phyloP scores from a whole-genome alignment of 2,113 vertebrate species.

The Alexandromys fortis region DNA sequence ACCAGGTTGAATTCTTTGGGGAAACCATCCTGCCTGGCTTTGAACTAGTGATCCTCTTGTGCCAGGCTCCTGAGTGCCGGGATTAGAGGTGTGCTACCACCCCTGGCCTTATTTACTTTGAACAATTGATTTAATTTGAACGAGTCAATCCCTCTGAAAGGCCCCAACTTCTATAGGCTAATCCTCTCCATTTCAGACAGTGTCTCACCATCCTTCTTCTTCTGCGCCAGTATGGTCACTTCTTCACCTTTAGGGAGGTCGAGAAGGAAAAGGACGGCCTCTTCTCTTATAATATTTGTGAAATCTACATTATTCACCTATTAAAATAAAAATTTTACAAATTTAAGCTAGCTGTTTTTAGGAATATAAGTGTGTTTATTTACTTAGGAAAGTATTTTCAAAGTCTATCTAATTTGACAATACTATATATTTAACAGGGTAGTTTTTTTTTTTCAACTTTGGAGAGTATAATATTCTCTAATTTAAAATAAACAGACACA shows the following conservation, averaged over 20 bases:
- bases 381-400: not conserved
- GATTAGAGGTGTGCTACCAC: not conserved
- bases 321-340: conserved; percentile 33
- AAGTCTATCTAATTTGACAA: conserved; percentile 22
- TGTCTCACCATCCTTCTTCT: conserved; percentile 96
- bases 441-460: not conserved
- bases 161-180: not conserved
- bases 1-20: not conserved
- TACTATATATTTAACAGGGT: not conserved
- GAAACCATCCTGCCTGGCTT: not conserved
- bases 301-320: conserved; percentile 99
- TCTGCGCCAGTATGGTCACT: conserved; percentile 98
- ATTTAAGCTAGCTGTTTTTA: not conserved
- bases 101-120: not conserved
- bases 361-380: not conserved
- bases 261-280: conserved; percentile 97
- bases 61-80: not conserved
- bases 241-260: conserved; percentile 98
- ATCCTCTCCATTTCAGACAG: not conserved
- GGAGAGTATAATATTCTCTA: not conserved
- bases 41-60: not conserved
- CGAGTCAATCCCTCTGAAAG: not conserved
- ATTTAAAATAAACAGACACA: conserved; percentile 16
- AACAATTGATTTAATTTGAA: not conserved
- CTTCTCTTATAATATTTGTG: conserved; percentile 98